Conservation (phyloP, 2,113 vertebrate species). For the Neopipo cinnamomea region DNA sequence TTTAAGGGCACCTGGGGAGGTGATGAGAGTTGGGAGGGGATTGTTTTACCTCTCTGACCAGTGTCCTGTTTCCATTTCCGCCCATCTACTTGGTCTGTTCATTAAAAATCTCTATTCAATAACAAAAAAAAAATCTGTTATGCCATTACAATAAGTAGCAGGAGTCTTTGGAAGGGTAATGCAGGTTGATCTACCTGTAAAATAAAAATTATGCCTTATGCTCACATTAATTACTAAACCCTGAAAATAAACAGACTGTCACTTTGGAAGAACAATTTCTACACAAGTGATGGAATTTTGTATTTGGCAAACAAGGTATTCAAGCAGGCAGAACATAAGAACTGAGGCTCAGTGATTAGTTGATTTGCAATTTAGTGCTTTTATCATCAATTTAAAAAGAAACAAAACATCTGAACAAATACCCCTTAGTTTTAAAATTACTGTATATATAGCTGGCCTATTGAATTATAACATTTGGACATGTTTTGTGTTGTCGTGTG, state of each 20-base stretch:
- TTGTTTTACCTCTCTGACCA: too few species aligned
- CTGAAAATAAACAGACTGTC: not conserved
- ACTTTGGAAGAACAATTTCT: not conserved
- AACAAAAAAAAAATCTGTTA: not conserved
- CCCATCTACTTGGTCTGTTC: too few species aligned
- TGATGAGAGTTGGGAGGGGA: too few species aligned
- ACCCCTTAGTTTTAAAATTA: not conserved
- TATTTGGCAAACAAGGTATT: not conserved
- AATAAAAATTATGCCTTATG: not conserved
- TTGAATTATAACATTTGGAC: not conserved
- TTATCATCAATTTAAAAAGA: not conserved
- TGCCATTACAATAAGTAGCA: not conserved
- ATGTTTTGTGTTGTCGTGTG: not conserved
- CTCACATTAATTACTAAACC: not conserved
- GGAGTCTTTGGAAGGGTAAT: not conserved
- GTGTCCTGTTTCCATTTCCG: too few species aligned
- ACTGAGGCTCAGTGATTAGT: not conserved
- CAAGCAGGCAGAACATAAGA: not conserved
- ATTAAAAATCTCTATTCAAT: not conserved
- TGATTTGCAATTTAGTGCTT: not conserved
- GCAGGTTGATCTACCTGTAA: not conserved
- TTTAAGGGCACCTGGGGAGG: too few species aligned
- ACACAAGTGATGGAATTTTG: not conserved
- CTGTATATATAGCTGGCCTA: not conserved
- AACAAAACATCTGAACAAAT: not conserved